These are phyloP conservation scores for Smithornis capensis DNA, from an alignment of 2,113 vertebrate species.

Conservation along the genomic window DNA sequence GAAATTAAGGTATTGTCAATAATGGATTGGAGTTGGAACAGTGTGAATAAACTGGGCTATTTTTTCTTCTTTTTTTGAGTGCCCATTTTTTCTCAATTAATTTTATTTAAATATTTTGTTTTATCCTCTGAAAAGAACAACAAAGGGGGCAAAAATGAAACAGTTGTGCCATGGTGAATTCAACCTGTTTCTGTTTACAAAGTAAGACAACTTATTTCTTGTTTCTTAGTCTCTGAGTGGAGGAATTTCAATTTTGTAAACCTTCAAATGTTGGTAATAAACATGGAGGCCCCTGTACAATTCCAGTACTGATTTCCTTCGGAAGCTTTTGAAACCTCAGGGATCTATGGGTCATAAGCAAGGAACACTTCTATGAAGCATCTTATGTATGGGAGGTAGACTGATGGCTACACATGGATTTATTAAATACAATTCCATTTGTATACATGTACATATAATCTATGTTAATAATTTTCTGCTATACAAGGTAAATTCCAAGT, in stretches of 20 bases:
- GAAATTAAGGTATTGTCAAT: neutral
- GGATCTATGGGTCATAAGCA: neutral
- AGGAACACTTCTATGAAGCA: neutral
- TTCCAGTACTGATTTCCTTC: neutral
- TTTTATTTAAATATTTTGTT: neutral
- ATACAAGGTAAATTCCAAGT: neutral
- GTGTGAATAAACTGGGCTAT: neutral
- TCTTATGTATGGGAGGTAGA: neutral
- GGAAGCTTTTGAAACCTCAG: neutral
- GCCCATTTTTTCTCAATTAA: neutral
- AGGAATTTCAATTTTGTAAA: neutral
- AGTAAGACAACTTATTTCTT: neutral
- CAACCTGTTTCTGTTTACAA: neutral
- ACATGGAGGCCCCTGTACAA: neutral
- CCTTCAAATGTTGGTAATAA: neutral
- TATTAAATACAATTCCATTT: neutral
- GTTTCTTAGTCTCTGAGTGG: neutral
- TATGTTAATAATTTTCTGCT: neutral
- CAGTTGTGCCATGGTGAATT: neutral
- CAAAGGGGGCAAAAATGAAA: neutral
- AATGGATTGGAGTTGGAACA: neutral
- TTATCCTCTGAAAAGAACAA: neutral
- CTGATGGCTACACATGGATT: neutral
- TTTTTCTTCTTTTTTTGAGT: neutral
- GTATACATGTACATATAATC: neutral